phyloP scores from a whole-genome alignment of 1,140 invertebrate species.

The Agrypnia vestita region DNA sequence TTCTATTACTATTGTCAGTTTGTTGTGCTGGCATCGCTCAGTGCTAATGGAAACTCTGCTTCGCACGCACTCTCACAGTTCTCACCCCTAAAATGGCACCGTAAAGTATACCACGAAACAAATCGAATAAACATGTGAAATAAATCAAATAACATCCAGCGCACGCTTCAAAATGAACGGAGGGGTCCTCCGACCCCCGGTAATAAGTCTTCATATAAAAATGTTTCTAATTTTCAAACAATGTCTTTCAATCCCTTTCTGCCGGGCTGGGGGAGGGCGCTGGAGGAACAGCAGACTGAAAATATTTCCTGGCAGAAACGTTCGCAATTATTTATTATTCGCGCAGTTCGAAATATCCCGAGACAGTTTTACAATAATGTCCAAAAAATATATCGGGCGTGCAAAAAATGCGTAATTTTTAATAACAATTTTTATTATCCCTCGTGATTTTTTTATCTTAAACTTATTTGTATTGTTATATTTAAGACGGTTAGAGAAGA shows the following conservation, averaged over 20 bases:
- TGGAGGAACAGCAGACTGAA: neutral
- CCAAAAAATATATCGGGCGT: no score
- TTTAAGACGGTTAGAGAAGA: no score
- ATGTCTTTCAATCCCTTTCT: slow-evolving; percentile 55
- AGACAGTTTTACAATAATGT: neutral
- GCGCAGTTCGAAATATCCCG: slow-evolving; percentile 4
- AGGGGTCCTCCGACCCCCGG: slow-evolving; percentile 34
- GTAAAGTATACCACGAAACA: slow-evolving; percentile 17
- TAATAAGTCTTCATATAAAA: slow-evolving; percentile 62
- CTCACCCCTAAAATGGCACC: neutral
- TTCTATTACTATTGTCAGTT: neutral
- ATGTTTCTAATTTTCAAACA: slow-evolving; percentile 62
- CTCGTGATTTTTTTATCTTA: no score
- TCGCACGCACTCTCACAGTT: neutral
- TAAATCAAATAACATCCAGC: slow-evolving; percentile 44
- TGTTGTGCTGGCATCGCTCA: neutral
- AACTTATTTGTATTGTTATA: no score
- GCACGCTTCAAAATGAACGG: slow-evolving; percentile 32
- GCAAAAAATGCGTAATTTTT: no score
- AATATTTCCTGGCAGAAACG: neutral
- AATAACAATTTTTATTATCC: no score
- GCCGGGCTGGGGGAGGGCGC: neutral
- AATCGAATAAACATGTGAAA: slow-evolving; percentile 39
- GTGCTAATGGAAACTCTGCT: slow-evolving; percentile 7
- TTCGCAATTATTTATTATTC: slow-evolving; percentile 25